Base-by-base conservation (phyloP, 2,113 vertebrate genomes). In the Corynorhinus townsendii region DNA sequence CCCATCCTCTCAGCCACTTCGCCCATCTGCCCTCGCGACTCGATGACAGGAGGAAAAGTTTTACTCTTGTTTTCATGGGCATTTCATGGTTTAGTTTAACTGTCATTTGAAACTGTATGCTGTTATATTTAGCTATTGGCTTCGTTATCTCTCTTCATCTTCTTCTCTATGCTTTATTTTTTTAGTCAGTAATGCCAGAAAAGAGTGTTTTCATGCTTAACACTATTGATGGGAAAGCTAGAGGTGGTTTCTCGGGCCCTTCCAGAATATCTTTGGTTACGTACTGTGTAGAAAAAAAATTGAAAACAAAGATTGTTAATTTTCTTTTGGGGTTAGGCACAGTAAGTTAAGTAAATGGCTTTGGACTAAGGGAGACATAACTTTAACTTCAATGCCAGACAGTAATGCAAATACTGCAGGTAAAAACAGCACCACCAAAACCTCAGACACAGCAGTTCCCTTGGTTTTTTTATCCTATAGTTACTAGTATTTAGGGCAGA, bases 61-160 rank as follows among this genome's bases (percentile, higher is more conserved):
- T 30, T 81, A 40, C 49, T 73, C 66, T 83, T 38, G n/a, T 93
- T 96, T 89, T 75, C 56, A 52, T 73, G 52, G 87, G 49, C 56
- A 82, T 91, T 88, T 66, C 43, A 17, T 94, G 33, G 80, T 52
- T 95, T 89, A 45, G 11, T 87, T 87, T 52, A 87, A 90, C 77
- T 86, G 72, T 40, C 72, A 59, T 83, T 86, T 86, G 80, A 89
- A 91, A 84, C 38, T 54, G 4, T 56, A 8, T 84, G 66, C 38
- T 10, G 10, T 43, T 94, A 52, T 72, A 72, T 94, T 93, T 83
- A 84, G 14, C 83, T 77, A 28, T 54, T 89, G 80, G 45, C 73
- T 81, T 95, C 75, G 19, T 80, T 96, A 16, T 91, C 28, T 88
- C 93, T 89, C 72, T 93, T 54, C 11, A 35, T 85, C 16, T 54